Conservation (phyloP, 2,113 vertebrate genomes). For the Cephalopterus ornatus region DNA sequence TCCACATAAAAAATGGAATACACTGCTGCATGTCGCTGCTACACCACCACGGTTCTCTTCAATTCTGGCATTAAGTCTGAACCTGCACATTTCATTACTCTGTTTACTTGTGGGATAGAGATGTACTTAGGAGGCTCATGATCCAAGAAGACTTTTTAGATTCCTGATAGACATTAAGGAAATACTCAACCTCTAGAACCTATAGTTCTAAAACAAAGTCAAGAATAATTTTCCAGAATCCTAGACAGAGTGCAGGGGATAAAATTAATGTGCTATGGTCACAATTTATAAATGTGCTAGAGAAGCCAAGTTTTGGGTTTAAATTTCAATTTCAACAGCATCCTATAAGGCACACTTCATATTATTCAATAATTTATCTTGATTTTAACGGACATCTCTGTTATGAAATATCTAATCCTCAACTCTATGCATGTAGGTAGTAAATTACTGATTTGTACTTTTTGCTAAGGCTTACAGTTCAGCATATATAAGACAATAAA, state of each 20-base stretch:
- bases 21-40: not conserved
- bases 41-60: not conserved
- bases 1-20: not conserved
- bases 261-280: not conserved
- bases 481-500: not conserved
- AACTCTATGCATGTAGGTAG: not conserved
- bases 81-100: not conserved
- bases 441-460: not conserved
- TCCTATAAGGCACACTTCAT: not conserved
- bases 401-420: not conserved
- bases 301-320: not conserved
- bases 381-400: not conserved
- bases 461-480: not conserved
- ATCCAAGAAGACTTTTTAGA: not conserved
- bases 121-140: not conserved
- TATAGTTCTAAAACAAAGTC: not conserved
- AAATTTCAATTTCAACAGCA: not conserved
- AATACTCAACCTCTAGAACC: not conserved
- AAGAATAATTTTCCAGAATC: not conserved
- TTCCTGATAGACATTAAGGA: not conserved
- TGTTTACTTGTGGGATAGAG: not conserved
- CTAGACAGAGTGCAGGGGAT: not conserved
- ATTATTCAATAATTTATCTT: not conserved
- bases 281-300: not conserved
- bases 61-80: not conserved